A percentile compares a stretch with the other conserved stretches of the same genome.
phyloP scores from a whole-genome alignment of 2,797 vertebrate genomes.

The Syndactyla subalaris region DNA sequence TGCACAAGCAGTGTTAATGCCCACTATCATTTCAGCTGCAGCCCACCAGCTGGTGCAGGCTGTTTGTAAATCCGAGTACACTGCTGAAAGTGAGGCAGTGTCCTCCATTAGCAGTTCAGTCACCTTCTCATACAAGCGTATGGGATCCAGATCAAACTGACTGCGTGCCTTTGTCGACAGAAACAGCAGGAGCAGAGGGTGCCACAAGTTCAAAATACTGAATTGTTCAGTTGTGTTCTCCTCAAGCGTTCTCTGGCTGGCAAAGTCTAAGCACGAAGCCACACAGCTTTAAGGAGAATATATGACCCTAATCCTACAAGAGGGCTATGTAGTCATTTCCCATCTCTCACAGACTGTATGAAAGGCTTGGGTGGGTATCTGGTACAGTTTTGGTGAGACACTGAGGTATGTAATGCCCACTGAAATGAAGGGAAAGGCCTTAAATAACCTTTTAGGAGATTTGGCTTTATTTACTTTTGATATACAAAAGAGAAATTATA shows the following conservation, averaged over 20 bases:
- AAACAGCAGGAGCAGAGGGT: not conserved
- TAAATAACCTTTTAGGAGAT: not conserved
- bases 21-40: not conserved
- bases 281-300: not conserved
- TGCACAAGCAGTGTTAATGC: not conserved
- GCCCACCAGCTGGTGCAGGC: slow-evolving; percentile 9
- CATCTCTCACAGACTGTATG: not conserved
- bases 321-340: not conserved
- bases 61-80: not conserved
- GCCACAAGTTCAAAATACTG: not conserved
- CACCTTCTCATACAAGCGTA: not conserved
- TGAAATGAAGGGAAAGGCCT: not conserved
- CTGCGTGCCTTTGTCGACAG: not conserved
- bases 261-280: not conserved
- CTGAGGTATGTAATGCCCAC: not conserved
- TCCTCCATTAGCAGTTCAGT: not conserved
- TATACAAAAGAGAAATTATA: not conserved
- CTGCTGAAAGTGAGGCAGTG: not conserved
- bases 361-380: not conserved
- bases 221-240: not conserved
- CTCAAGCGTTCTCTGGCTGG: not conserved
- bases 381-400: not conserved
- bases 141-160: not conserved
- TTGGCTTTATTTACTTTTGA: not conserved
- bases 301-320: not conserved